Percentiles rank a stretch among this genome's conserved stretches.
Conservation (phyloP, 2,113 vertebrate species). For the Nesoenas mayeri region DNA sequence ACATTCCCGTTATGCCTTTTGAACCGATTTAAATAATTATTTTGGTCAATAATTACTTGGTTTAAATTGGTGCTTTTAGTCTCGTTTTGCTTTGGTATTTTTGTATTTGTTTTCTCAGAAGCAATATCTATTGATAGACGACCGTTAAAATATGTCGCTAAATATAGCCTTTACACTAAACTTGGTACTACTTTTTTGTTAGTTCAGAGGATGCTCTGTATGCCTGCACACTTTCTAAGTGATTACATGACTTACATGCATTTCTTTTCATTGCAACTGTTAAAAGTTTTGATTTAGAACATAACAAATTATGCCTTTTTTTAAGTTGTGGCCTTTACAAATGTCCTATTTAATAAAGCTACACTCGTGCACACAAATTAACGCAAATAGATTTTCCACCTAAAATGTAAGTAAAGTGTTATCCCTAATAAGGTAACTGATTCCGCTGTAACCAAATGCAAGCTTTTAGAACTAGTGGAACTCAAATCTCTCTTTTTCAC, state of each 20-base stretch:
- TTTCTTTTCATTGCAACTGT: neutral
- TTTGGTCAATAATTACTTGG: neutral
- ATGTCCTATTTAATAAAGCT: neutral
- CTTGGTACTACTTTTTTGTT: neutral
- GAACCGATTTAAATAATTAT: neutral
- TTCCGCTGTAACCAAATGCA: neutral
- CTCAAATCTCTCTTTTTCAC: neutral
- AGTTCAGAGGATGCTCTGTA: neutral
- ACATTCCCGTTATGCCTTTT: neutral
- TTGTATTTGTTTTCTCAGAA: slow-evolving; percentile 8
- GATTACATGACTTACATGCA: neutral
- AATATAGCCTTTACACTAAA: slow-evolving; percentile 26
- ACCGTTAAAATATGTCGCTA: neutral
- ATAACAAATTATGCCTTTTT: neutral
- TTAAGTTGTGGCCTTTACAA: neutral
- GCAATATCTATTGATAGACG: neutral
- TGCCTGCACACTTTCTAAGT: neutral
- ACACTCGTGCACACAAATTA: neutral
- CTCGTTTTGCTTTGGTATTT: neutral
- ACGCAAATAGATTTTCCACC: neutral
- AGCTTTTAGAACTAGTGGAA: neutral
- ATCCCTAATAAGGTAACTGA: neutral
- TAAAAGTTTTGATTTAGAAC: neutral
- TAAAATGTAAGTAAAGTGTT: neutral
- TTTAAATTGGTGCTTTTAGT: neutral